Evolutionary conservation across 2,113 vertebrate genomes (phyloP).

Genomic region (Poeciliopsis turrubarensis): DNA sequence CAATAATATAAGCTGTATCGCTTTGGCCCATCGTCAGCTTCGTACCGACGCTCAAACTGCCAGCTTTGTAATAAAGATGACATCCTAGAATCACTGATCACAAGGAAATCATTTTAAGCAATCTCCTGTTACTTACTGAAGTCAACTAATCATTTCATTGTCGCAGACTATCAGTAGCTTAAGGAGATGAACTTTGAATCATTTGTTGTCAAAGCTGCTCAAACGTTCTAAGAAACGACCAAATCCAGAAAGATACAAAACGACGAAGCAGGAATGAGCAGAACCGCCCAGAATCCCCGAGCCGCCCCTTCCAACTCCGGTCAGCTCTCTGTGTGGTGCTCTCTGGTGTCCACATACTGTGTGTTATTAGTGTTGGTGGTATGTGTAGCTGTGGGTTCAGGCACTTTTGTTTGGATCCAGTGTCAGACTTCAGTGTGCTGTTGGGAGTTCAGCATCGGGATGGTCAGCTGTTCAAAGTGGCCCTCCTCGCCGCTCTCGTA

Average conservation of each 20-base stretch:
- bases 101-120: neutral
- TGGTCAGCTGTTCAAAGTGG: conserved; percentile 86
- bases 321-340: conserved; percentile 38
- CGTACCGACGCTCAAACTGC: neutral
- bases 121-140: neutral
- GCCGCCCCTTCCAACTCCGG: conserved; percentile 32
- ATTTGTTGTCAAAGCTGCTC: neutral
- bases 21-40: neutral
- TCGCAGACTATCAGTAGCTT: neutral
- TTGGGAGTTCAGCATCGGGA: conserved; percentile 89
- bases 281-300: no score
- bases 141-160: neutral
- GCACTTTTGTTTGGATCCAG: conserved; percentile 93
- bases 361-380: conserved; percentile 25
- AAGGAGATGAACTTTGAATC: neutral
- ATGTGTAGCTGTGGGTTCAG: conserved; percentile 82
- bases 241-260: neutral
- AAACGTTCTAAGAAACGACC: neutral
- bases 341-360: conserved; percentile 33
- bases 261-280: neutral
- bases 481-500: conserved; percentile 94
- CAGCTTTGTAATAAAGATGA: neutral
- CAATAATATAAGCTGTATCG: neutral
- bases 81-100: no score
- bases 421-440: conserved; percentile 98